Conservation (phyloP, 2,888 invertebrate species). For the Leucania comma region DNA sequence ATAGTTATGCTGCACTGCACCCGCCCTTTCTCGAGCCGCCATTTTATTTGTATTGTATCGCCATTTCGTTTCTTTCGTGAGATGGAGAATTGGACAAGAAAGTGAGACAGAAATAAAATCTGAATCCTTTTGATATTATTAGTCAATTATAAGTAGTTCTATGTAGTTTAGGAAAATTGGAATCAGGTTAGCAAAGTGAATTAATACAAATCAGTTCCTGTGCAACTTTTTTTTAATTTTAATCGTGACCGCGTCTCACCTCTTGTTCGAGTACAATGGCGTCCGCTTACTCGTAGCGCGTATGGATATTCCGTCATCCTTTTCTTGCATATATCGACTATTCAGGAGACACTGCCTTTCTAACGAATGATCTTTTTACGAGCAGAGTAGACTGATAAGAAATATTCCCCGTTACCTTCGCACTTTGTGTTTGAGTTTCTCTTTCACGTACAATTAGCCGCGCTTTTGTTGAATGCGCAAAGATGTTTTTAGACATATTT, state of each 20-base stretch:
- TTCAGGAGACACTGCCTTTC: constrained; percentile 87
- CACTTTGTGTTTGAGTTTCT: constrained; percentile 87
- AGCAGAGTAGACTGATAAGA: constrained; percentile 89
- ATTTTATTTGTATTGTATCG: constrained; percentile 88
- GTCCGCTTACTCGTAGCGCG: constrained; percentile 86
- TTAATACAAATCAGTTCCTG: constrained; percentile 21
- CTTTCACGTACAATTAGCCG: constrained; percentile 84
- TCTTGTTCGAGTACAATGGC: constrained; percentile 84
- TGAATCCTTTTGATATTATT: constrained; percentile 54
- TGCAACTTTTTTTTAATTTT: constrained; percentile 33
- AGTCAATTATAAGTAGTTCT: constrained; percentile 23
- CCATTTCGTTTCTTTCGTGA: constrained; percentile 90
- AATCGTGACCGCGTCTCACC: constrained; percentile 70
- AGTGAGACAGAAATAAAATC: constrained; percentile 90
- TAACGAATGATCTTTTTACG: constrained; percentile 89
- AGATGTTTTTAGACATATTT: constrained; percentile 59
- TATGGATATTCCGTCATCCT: constrained; percentile 90
- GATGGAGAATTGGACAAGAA: constrained; percentile 87
- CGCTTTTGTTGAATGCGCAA: constrained; percentile 78
- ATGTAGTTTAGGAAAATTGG: constrained; percentile 33
- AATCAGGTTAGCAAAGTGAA: constrained; percentile 61
- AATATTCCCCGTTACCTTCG: constrained; percentile 89
- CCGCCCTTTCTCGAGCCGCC: constrained; percentile 71
- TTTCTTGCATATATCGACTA: constrained; percentile 90
- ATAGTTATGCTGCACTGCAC: constrained; percentile 3